Evolutionary conservation across 2,888 invertebrate species (phyloP).

Genomic region (Andrena camellia): DNA sequence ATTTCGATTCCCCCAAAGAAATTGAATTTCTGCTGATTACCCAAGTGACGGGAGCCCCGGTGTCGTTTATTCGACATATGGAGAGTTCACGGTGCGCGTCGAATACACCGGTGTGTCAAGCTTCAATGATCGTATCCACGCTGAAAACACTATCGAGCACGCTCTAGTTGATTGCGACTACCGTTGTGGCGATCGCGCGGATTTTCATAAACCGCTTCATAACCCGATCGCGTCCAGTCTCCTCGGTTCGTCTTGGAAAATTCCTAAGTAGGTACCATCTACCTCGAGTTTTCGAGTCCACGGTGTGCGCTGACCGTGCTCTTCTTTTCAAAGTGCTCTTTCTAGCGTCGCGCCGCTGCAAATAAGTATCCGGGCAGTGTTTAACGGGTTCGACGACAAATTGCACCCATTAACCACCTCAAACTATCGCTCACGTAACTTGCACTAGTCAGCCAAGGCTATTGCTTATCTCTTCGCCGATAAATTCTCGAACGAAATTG

Average conservation of each 20-base stretch:
- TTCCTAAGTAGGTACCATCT: neutral
- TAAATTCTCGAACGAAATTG: constrained; percentile 11
- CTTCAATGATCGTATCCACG: constrained; percentile 59
- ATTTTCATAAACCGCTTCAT: constrained; percentile 33
- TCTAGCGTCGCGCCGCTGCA: neutral
- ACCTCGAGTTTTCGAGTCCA: neutral
- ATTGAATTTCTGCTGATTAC: neutral
- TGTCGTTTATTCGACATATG: neutral
- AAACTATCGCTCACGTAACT: neutral
- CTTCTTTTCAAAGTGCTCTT: neutral
- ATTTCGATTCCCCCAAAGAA: no score
- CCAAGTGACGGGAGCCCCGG: no score
- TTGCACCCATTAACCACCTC: neutral
- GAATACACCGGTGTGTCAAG: constrained; percentile 54
- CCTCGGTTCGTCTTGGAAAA: neutral
- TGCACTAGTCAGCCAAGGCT: constrained; percentile 41
- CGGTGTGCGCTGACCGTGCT: neutral
- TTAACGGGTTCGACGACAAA: constrained; percentile 3
- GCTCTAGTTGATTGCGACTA: constrained; percentile 71
- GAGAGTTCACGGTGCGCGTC: constrained; percentile 13
- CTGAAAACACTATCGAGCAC: constrained; percentile 61
- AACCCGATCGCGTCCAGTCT: neutral
- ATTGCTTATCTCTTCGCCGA: constrained; percentile 47
- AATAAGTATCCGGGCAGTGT: neutral
- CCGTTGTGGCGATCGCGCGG: constrained; percentile 57